These are phyloP conservation scores for Platypus cylindrus DNA, from an alignment of 2,888 invertebrate species.

Conservation along the genomic window DNA sequence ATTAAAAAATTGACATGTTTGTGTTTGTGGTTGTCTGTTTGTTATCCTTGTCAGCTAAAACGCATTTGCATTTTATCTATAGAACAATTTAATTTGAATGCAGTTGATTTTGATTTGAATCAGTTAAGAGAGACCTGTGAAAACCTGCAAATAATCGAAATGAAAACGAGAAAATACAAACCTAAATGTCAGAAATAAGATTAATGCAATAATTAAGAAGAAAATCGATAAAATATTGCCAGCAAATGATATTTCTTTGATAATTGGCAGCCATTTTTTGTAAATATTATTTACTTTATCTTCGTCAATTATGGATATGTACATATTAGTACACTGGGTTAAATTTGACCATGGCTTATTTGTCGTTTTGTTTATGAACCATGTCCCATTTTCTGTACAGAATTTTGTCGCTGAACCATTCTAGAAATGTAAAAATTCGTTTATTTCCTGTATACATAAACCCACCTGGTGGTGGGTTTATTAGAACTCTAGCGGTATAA, in stretches of 20 bases:
- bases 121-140: too few relatives aligned
- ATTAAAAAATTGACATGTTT: too few relatives aligned
- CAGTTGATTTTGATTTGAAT: too few relatives aligned
- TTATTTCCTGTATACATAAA: too few relatives aligned
- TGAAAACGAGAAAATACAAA: too few relatives aligned
- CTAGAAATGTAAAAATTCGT: conserved; percentile 31
- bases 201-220: conserved; percentile 38
- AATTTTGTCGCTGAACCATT: conserved; percentile 32
- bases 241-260: conserved; percentile 39
- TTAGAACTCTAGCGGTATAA: too few relatives aligned
- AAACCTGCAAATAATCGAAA: too few relatives aligned
- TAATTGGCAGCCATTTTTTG: conserved; percentile 38
- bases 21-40: too few relatives aligned
- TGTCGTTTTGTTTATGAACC: conserved; percentile 32
- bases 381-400: conserved; percentile 38
- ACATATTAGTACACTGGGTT: conserved; percentile 31
- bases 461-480: too few relatives aligned
- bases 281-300: conserved; percentile 17
- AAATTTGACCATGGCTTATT: conserved; percentile 39
- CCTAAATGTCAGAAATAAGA: conserved; percentile 39
- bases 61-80: too few relatives aligned
- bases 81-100: too few relatives aligned
- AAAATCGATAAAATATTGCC: conserved; percentile 43
- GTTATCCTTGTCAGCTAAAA: too few relatives aligned
- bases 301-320: conserved; percentile 6